These are phyloP conservation scores for Lasioglossum villosulum DNA, from an alignment of 2,888 invertebrate species.

Conservation along the genomic window DNA sequence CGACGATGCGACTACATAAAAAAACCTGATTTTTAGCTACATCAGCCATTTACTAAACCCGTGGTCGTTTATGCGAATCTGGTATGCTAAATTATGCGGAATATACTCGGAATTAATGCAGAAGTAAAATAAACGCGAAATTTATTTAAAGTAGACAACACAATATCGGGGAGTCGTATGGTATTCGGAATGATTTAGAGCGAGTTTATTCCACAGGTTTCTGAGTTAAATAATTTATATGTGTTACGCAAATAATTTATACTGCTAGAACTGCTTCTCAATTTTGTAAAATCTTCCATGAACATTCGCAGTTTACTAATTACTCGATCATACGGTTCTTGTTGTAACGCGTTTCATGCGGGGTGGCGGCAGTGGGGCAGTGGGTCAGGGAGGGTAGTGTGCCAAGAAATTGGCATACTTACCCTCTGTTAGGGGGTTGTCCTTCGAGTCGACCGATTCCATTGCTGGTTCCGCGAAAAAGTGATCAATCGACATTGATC, in stretches of 20 bases:
- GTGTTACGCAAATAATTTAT: too few species aligned
- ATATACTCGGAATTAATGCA: background rate
- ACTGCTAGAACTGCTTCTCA: background rate
- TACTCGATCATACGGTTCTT: background rate
- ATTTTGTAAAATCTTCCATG: background rate
- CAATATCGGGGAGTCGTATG: background rate
- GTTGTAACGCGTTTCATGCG: background rate
- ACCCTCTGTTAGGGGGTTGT: background rate
- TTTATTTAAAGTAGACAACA: background rate
- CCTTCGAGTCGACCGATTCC: background rate
- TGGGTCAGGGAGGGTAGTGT: background rate
- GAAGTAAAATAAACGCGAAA: background rate
- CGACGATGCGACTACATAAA: background rate
- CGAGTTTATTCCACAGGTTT: too few species aligned
- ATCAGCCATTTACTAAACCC: background rate
- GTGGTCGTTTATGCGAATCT: background rate
- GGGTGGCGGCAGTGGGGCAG: background rate
- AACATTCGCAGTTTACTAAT: background rate
- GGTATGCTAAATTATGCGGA: slow-evolving; percentile 2
- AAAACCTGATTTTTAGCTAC: background rate
- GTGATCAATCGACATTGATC: background rate
- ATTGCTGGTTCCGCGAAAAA: background rate
- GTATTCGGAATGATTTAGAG: background rate
- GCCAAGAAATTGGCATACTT: slow-evolving; percentile 1
- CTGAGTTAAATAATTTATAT: too few species aligned